Evolutionary conservation across 2,113 vertebrate species (phyloP), one percentile per base, ranked within the genome.

Genomic region (Mesocricetus auratus): DNA sequence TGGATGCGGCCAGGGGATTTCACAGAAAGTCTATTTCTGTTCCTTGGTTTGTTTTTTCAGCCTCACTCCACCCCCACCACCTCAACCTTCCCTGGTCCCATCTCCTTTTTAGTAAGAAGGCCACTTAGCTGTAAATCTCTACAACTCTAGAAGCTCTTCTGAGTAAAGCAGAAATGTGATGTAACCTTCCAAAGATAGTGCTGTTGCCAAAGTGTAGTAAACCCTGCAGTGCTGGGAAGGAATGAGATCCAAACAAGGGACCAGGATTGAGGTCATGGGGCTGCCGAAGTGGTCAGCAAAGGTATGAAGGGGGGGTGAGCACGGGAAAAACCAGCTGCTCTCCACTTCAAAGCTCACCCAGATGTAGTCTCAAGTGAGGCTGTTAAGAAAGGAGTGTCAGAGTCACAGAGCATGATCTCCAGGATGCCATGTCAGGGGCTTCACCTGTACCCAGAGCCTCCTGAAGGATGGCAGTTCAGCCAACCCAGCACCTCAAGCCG

Each of bases 151-250:
- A 97, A 94, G 96, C 74, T 86, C 95, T 97, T 98, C 87, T 86
- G 93, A 92, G 56, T 98, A 95, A 98, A 93, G 96, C 92, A 82
- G 93, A 95, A 13, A 96, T 74, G 75, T 99, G 98, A 98, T 97
- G 97, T 98, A 94, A 98, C 96, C 82, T 89, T 98, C 98, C 96
- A 98, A 98, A 99, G 97, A 98, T 98, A 98, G 85, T 90, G 90
- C 24, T 91, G 0, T 92, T 89, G 91, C 95, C 53, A 47, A 94
- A 96, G 39, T 97, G 97, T 29, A 96, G 90, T 96, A 98, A 97
- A 97, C 56, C 22, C 26, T 86, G 47, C 62, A 17, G 12, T 0
- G 2, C 68, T 74, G 42, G 6, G 21, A 90, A 81, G 81, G 74
- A 69, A 8, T 2, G 73, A 95, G 94, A 95, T 94, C 64, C 92